Percentiles rank a stretch among this genome's conserved stretches.
Conservation (phyloP, 1,140 invertebrate genomes). For the Cydia splendana region DNA sequence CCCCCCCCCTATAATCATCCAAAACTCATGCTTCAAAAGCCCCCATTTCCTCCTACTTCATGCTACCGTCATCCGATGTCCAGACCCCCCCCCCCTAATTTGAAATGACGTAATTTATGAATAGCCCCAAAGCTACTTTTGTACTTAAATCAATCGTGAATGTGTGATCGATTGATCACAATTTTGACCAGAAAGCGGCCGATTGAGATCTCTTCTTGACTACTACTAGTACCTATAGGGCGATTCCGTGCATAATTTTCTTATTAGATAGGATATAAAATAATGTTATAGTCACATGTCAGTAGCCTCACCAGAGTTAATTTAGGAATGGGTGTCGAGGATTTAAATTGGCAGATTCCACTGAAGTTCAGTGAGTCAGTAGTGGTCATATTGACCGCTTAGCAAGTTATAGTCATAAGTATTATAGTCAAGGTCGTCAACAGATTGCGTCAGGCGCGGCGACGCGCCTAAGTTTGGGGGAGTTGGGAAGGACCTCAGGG, state of each 20-base stretch:
- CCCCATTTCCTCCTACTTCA: too few species aligned
- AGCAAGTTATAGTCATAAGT: conserved; percentile 19
- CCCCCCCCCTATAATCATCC: too few species aligned
- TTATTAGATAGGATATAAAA: conserved; percentile 8
- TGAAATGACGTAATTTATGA: too few species aligned
- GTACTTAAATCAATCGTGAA: conserved; percentile 13
- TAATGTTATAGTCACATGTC: conserved; percentile 9
- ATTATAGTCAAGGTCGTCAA: conserved; percentile 39
- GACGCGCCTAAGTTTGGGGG: conserved; percentile 61
- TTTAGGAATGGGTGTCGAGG: conserved; percentile 6
- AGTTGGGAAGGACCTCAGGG: conserved; percentile 71
- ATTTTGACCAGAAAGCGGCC: conserved; percentile 17
- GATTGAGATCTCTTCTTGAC: conserved; percentile 21
- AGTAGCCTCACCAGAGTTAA: conserved; percentile 12
- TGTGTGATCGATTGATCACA: not conserved
- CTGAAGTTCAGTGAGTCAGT: not conserved
- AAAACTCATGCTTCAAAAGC: too few species aligned
- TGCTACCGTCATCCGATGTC: too few species aligned
- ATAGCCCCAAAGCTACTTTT: conserved; percentile 32
- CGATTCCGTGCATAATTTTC: conserved; percentile 16
- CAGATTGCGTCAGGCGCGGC: conserved; percentile 43
- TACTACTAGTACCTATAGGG: conserved; percentile 1
- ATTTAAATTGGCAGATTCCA: conserved; percentile 8
- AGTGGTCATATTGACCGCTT: conserved; percentile 10
- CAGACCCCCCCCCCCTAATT: too few species aligned